phyloP scores from a whole-genome alignment of 2,113 vertebrate species.

The Lamprologus sp. region DNA sequence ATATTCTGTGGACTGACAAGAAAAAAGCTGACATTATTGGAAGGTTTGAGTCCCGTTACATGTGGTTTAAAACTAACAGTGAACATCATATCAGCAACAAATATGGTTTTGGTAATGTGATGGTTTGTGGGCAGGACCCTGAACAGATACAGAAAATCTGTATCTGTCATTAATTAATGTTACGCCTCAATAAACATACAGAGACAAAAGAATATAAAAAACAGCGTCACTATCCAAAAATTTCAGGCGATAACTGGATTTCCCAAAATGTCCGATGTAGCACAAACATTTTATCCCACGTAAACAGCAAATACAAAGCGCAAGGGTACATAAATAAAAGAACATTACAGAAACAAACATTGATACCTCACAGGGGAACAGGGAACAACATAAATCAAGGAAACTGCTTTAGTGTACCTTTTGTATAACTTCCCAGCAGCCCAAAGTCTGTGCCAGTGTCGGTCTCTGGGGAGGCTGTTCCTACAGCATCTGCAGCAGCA shows the following conservation, averaged over 20 bases:
- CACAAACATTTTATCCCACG: neutral
- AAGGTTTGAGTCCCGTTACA: neutral
- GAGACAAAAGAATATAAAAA: neutral
- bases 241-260: neutral
- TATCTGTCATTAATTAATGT: neutral
- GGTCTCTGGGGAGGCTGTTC: slow-evolving; percentile 22
- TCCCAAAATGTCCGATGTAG: neutral
- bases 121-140: neutral
- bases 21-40: neutral
- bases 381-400: neutral
- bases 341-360: neutral
- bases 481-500: neutral
- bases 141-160: neutral
- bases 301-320: neutral
- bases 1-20: neutral
- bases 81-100: neutral
- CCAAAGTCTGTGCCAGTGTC: slow-evolving; percentile 58
- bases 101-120: neutral
- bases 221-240: neutral
- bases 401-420: neutral
- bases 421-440: slow-evolving; percentile 13
- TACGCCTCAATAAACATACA: neutral
- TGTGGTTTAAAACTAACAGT: neutral
- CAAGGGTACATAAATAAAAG: neutral
- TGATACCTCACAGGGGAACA: neutral